phyloP scores from a whole-genome alignment of 2,888 invertebrate species.

The Pilophorus perplexus region DNA sequence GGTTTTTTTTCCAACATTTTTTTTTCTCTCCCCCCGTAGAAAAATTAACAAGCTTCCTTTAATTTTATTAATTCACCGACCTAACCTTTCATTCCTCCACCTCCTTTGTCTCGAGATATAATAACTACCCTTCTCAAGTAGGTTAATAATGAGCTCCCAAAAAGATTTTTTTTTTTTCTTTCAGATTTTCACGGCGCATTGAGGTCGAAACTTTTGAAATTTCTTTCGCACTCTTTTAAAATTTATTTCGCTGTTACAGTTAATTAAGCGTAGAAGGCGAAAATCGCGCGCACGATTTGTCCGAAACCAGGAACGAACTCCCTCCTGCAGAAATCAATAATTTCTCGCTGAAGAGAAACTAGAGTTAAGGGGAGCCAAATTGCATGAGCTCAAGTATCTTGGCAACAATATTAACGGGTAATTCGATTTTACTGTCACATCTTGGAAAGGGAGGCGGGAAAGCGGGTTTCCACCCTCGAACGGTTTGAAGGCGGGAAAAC shows the following conservation, averaged over 20 bases:
- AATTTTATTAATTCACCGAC: conserved; percentile 24
- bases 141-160: background rate
- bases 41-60: conserved; percentile 27
- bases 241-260: no score
- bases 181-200: no score
- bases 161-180: background rate
- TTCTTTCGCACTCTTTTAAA: no score
- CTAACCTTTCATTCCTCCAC: background rate
- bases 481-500: no score
- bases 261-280: no score
- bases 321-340: no score
- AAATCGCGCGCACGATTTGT: no score
- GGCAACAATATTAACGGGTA: conserved; percentile 47
- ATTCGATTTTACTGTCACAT: conserved; percentile 44
- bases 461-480: no score
- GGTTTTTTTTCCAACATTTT: background rate
- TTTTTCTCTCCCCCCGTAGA: background rate
- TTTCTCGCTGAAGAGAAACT: conserved; percentile 6
- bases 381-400: conserved; percentile 43
- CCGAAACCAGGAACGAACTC: no score
- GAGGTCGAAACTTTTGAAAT: no score
- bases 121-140: conserved; percentile 7
- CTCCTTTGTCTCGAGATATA: conserved; percentile 3
- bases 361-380: conserved; percentile 5
- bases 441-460: no score